Evolutionary conservation across 2,797 vertebrate genomes (phyloP), one percentile per base, ranked within the genome.

Genomic region (Sandelia bainsii): DNA sequence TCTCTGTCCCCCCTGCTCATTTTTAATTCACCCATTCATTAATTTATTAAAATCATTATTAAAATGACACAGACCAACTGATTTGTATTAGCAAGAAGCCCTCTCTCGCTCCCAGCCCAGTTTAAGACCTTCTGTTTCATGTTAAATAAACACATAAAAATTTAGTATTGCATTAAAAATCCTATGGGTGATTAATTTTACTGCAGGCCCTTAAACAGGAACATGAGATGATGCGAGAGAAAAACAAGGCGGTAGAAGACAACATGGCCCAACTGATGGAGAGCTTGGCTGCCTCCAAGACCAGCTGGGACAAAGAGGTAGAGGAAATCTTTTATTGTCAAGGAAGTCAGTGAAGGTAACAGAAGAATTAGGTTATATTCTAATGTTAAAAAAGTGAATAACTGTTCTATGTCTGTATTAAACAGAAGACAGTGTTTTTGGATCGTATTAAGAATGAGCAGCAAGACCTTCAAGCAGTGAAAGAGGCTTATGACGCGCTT

Each of bases 151-250:
- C 96, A 95, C 96, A 97, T 97, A 96, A 97, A 97, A 96, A 96
- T 97, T 96, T 96, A 97, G 96, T 96, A 97, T 97, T 97, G 95
- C 96, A 98, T 98, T 98, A 96, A 98, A 96, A 97, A 96, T 96
- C 95, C 95, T 93, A 96, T 89, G 96, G 97, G 95, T 96, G 96
- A 97, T 99, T 98, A 98, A 99, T 98, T 99, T 99, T 97, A 98
- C 94, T 95, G 95, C 97, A 98, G 97, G 94, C 92, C 92, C 96
- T 98, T 96, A 96, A 97, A 95, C 95, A 94, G 94, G 96, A 98
- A 95, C 98, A 97, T 88, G 95, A 96, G 94, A 94, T 95, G 91
- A 96, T 96, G 94, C 96, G 88, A 93, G 94, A 96, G 94, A 96
- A 94, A 92, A 93, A 92, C 92, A 96, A 93, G 89, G 93, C 95